A percentile compares a stretch with the other conserved stretches of the same genome.
These are phyloP conservation scores for Xerus rutilus DNA, from an alignment of 2,797 vertebrate genomes.

Conservation along the genomic window DNA sequence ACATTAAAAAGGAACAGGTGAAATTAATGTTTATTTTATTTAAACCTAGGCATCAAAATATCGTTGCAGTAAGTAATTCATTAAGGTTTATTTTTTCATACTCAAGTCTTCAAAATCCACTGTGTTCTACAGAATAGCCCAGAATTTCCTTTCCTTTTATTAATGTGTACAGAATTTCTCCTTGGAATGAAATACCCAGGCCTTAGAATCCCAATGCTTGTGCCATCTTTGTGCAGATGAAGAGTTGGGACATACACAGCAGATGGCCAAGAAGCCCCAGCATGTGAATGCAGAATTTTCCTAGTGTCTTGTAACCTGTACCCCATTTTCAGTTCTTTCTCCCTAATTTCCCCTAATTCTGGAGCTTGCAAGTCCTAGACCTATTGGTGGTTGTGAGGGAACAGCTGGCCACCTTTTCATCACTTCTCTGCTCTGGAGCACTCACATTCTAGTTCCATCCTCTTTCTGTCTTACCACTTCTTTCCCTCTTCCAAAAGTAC, in stretches of 20 bases:
- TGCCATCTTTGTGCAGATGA: background rate
- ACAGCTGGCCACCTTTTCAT: background rate
- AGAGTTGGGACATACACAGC: background rate
- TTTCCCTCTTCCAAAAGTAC: background rate
- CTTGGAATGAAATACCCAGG: background rate
- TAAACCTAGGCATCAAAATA: background rate
- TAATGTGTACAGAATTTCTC: background rate
- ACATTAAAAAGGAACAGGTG: background rate
- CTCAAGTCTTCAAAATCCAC: background rate
- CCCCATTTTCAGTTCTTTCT: background rate
- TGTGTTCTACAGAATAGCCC: background rate
- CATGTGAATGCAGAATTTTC: background rate
- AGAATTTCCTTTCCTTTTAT: background rate
- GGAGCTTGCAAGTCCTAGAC: background rate
- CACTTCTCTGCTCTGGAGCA: background rate
- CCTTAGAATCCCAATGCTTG: background rate
- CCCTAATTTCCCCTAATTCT: background rate
- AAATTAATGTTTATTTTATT: constrained; percentile 21
- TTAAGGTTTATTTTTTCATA: background rate
- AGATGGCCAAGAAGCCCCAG: background rate
- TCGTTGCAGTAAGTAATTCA: background rate
- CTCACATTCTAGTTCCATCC: background rate
- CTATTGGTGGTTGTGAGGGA: background rate
- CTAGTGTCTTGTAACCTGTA: background rate
- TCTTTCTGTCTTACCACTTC: background rate